Base-by-base conservation (phyloP, 2,888 invertebrate genomes). In the Oscheius sp. region DNA sequence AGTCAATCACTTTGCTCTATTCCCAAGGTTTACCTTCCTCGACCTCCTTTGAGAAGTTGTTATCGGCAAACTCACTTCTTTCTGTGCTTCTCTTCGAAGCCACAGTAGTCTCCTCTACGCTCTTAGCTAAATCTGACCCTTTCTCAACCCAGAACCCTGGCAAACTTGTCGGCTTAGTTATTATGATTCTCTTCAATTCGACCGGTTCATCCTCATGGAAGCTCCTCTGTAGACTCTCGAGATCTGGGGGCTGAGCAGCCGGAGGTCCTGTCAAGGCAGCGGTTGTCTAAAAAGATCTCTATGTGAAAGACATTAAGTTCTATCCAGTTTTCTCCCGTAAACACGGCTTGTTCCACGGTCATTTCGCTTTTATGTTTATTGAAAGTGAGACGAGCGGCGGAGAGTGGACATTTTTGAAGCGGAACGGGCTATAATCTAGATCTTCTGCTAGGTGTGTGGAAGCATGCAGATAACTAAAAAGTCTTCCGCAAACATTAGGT, bases 31-130 rank as follows among this genome's bases (percentile, higher is more conserved):
- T 10, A 58, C 33, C 48, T 47, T 65, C 50, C 29, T 53, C 35
- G 13, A 35, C 53, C n/a, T 68, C 68, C 9, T 35, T 4, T 2
- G 68, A 68, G 37, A 68, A 68, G 29, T 72, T 51, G 32, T 48
- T 33, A 51, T 72, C 62, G 4, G 62, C 50, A 37, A 72, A 72
- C n/a, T 72, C 71, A 35, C 62, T 60, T 35, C 47, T 35, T n/a
- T 60, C 53, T 29, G 60, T 60, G 29, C 33, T 35, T 9, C 35
- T 51, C 42, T 9, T 1, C 48, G 21, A 11, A 29, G 42, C 21
- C 10, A n/a, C 35, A 13, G 53, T 68, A 50, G 68, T 68, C 29
- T 50, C n/a, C 48, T 70, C 47, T 5, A 42, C 42, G 3, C 42
- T 42, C 7, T 42, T 42, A 35, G 70, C 55, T 47, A 51, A 68